A percentile compares a stretch with the other conserved stretches of the same genome.
Evolutionary conservation across 2,888 invertebrate species (phyloP).

Genomic region (Monopis laevigella): DNA sequence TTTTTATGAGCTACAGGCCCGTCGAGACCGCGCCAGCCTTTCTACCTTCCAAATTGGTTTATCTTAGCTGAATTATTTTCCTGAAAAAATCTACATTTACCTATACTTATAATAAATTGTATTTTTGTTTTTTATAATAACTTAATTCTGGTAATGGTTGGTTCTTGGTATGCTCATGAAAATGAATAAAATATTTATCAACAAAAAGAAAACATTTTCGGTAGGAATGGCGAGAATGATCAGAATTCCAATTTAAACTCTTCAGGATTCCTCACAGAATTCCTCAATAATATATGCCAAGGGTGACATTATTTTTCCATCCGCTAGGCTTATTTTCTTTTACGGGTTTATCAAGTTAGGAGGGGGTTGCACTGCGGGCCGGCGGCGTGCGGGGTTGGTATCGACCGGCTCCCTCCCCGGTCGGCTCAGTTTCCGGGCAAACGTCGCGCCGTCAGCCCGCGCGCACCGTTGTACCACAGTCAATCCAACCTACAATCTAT

Average conservation of each 20-base stretch:
- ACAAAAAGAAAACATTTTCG: too few relatives aligned
- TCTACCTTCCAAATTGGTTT: not conserved
- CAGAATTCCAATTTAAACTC: not conserved
- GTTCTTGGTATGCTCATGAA: too few relatives aligned
- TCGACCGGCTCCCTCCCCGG: constrained; percentile 69
- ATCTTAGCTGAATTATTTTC: not conserved
- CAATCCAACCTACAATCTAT: too few relatives aligned
- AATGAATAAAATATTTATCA: too few relatives aligned
- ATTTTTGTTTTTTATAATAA: too few relatives aligned
- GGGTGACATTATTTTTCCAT: constrained; percentile 61
- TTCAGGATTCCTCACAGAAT: not conserved
- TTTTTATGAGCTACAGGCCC: constrained; percentile 58
- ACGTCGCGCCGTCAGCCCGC: constrained; percentile 71
- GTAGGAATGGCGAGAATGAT: too few relatives aligned
- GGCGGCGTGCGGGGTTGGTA: constrained; percentile 54
- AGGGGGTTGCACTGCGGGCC: constrained; percentile 37
- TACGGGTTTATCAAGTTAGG: constrained; percentile 63
- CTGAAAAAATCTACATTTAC: too few relatives aligned
- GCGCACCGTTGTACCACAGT: too few relatives aligned
- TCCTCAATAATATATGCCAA: constrained; percentile 44
- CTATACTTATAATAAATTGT: too few relatives aligned
- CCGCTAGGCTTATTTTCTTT: constrained; percentile 63
- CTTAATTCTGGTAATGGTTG: too few relatives aligned
- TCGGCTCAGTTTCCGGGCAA: constrained; percentile 67
- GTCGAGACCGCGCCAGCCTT: constrained; percentile 36